Evolutionary conservation across 2,888 invertebrate species (phyloP), one percentile per base, ranked within the genome.

Genomic region (Hylaea fasciaria): DNA sequence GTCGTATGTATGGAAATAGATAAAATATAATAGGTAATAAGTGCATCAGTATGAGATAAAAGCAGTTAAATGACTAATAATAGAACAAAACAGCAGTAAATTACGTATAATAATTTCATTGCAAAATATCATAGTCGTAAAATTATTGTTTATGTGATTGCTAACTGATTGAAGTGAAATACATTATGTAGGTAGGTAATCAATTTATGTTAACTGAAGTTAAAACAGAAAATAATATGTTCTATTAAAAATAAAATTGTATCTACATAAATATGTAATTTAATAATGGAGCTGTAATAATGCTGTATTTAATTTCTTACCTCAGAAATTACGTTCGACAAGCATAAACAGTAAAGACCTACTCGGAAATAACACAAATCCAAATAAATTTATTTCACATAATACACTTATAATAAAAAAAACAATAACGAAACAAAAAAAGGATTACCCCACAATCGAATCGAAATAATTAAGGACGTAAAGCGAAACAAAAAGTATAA

Each of bases 321-420:
- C 76, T 63, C 67, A 53, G 66, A 55, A 22, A 68, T 67, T 70
- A 69, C 51, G 69, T 78, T 76, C 77, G 70, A 74, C 71, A 67
- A 68, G n/a, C 10, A 67, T 48, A 44, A 47, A 57, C 65, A 8
- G 35, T 9, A 11, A 28, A 28, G 28, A 28, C 3, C 28, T n/a
- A n/a, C n/a, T n/a, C n/a, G n/a, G n/a, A n/a, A n/a, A 7, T 32
- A 8, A 32, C 58, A 48, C 16, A 45, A 40, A 45, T 62, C 63
- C 62, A 73, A 65, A 68, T 67, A 68, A 32, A 32, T 9, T n/a
- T 45, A 49, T 29, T 28, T 71, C 68, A 76, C 78, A 67, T 68
- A 55, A 65, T 59, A 60, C 60, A 56, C 13, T 40, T 57, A n/a
- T n/a, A n/a, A n/a, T n/a, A 60, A 53, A 45, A 52, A 63, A 57